phyloP scores from a whole-genome alignment of 2,113 vertebrate genomes.

The Eidolon helvum region DNA sequence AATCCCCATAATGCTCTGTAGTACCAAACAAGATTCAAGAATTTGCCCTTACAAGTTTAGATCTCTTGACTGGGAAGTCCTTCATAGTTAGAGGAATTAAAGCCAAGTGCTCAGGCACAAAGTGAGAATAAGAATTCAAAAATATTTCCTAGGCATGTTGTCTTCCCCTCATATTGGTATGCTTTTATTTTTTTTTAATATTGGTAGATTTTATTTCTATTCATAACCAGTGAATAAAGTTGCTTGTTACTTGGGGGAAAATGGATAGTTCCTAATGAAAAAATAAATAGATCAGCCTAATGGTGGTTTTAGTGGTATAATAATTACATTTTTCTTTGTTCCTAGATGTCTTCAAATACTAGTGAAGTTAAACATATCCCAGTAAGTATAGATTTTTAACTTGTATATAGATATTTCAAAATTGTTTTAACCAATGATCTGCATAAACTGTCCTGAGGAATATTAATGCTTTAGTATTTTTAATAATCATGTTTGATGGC shows the following conservation, averaged over 20 bases:
- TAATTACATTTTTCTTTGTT: constrained; percentile 66
- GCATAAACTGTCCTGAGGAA: background rate
- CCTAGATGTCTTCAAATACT: constrained; percentile 67
- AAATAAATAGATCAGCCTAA: constrained; percentile 37
- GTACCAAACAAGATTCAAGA: background rate
- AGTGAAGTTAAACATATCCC: constrained; percentile 76
- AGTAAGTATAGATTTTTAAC: constrained; percentile 68
- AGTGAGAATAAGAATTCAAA: background rate
- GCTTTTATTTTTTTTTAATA: background rate
- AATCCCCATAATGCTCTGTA: background rate
- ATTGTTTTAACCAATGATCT: constrained; percentile 5
- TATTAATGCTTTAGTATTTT: background rate
- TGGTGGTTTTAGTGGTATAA: constrained; percentile 30
- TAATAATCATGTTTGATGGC: too few relatives aligned
- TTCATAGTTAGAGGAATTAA: background rate
- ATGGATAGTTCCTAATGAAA: constrained; percentile 22
- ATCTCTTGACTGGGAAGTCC: background rate
- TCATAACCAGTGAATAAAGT: background rate
- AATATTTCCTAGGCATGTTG: background rate
- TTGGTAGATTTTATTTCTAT: constrained; percentile 26
- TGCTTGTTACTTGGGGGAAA: background rate
- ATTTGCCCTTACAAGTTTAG: background rate
- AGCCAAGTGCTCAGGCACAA: background rate
- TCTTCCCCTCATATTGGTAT: background rate
- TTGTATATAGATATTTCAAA: background rate